phyloP scores from a whole-genome alignment of 2,797 vertebrate species.

The Hoplostethus atlanticus region DNA sequence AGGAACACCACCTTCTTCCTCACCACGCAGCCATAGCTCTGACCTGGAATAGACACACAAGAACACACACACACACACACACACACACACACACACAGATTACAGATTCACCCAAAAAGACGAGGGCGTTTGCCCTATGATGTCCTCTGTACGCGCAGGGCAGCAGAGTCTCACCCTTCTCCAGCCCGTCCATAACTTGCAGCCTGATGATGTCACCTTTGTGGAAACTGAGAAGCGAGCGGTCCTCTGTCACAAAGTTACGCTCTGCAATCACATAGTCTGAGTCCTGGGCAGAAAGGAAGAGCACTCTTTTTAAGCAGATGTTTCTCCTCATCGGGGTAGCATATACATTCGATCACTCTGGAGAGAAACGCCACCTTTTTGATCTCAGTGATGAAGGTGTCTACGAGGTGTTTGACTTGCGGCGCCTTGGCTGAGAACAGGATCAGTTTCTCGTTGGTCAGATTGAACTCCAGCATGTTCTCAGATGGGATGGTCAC shows the following conservation, averaged over 20 bases:
- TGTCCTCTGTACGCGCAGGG: background rate
- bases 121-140: background rate
- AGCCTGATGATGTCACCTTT: constrained; percentile 97
- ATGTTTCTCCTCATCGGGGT: too few relatives aligned
- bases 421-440: constrained; percentile 96
- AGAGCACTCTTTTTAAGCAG: background rate
- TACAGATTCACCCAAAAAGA: background rate
- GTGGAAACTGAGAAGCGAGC: constrained; percentile 90
- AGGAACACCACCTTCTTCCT: constrained; percentile 95
- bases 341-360: too few relatives aligned
- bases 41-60: constrained; percentile 79
- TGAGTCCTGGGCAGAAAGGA: constrained; percentile 86
- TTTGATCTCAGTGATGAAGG: constrained; percentile 95
- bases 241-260: constrained; percentile 90
- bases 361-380: constrained; percentile 83
- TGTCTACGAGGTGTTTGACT: constrained; percentile 93
- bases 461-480: constrained; percentile 97
- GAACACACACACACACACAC: background rate
- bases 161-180: constrained; percentile 84
- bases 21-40: constrained; percentile 92
- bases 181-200: constrained; percentile 88
- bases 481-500: constrained; percentile 94
- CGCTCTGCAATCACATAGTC: constrained; percentile 94
- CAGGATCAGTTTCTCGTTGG: constrained; percentile 94
- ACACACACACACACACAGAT: background rate